A percentile compares a stretch with the other conserved stretches of the same genome.
These are phyloP conservation scores for Megalops atlanticus DNA, from an alignment of 2,113 vertebrate genomes.

Conservation along the genomic window DNA sequence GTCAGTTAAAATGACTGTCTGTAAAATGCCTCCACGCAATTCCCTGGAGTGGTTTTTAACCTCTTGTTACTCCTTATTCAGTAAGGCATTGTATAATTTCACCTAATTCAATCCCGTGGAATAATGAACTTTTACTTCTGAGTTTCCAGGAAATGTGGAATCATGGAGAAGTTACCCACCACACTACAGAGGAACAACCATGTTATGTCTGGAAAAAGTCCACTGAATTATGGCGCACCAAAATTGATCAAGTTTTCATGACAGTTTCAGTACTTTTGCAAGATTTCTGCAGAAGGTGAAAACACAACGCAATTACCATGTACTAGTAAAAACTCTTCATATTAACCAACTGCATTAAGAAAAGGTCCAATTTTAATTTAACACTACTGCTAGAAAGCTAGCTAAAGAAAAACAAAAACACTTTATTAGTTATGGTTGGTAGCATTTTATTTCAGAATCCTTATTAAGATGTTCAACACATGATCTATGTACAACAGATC, in stretches of 20 bases:
- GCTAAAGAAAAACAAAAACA: background rate
- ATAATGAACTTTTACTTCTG: background rate
- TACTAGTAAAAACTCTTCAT: background rate
- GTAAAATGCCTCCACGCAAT: background rate
- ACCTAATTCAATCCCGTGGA: background rate
- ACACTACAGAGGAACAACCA: no score
- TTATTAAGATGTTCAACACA: background rate
- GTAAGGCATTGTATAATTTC: background rate
- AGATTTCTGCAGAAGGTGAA: background rate
- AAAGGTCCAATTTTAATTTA: background rate
- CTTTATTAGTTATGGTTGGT: background rate
- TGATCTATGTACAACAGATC: background rate
- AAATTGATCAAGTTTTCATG: no score
- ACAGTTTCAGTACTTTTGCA: no score
- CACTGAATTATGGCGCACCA: no score
- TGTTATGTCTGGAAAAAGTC: no score
- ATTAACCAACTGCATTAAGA: background rate
- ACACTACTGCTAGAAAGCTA: background rate
- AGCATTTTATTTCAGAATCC: background rate
- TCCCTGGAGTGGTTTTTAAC: background rate
- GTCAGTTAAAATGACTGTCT: background rate
- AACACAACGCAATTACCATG: no score
- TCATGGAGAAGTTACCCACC: background rate
- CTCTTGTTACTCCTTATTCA: background rate
- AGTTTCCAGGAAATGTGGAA: background rate